Evolutionary conservation across 2,797 vertebrate species (phyloP), one percentile per base, ranked within the genome.

Genomic region (Halcyon badia): DNA sequence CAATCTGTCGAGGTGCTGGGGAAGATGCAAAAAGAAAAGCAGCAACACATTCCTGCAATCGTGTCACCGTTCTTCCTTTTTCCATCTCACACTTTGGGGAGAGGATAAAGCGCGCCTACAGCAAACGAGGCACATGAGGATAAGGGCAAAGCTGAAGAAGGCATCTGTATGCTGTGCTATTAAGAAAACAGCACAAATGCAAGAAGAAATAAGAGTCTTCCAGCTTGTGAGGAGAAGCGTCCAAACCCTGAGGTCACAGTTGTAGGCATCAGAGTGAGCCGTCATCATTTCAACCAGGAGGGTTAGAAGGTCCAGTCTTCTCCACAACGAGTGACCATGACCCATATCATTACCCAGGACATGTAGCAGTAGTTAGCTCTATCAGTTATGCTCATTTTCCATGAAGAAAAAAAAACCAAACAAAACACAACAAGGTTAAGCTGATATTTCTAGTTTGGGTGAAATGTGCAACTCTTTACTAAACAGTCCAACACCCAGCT

Each of bases 21-120:
- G 62, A 90, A 89, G 81, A 93, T 82, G 94, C 46, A 89, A 89
- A 91, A 87, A 71, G 71, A 82, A 84, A 92, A 21, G 79, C 94
- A 95, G 88, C 56, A 73, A 92, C 94, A 95, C 88, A 56, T 96
- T 92, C 58, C 66, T 85, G 80, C 48, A 77, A 49, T 77, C 0
- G 6, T 68, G 93, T 94, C 71, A 85, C 48, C 1, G 11, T 93
- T 96, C 90, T 96, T 95, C 93, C 90, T 84, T 94, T 87, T 77
- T 13, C 73, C 60, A 80, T 92, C 80, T 96, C 88, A 87, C 90
- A 75, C 86, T 90, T 39, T 48, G 46, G 75, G 78, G 86, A 93
- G 80, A 90, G 94, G 92, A 91, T 90, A 87, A 95, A 90, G 77
- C 70, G 88, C 25, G 31, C 92, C 94, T 14, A 96, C 77, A 0